A percentile compares a stretch with the other conserved stretches of the same genome.
Evolutionary conservation across 2,888 invertebrate species (phyloP).

Genomic region (Shargacucullia verbasci): DNA sequence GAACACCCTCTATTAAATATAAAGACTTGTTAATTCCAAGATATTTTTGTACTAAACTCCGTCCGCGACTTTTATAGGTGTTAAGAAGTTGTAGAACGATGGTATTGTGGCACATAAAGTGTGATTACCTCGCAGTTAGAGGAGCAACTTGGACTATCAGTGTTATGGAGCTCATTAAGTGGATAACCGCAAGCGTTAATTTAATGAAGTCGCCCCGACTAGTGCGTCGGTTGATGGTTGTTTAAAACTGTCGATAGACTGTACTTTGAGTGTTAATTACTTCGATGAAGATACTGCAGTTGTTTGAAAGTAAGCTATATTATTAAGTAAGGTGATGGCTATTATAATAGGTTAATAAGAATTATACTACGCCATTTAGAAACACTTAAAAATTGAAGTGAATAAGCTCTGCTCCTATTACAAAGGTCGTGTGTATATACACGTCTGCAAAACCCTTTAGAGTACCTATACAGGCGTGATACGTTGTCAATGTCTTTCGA

Average conservation of each 20-base stretch:
- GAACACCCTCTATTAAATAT: slow-evolving; percentile 51
- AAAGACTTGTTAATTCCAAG: slow-evolving; percentile 53
- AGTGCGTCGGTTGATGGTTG: slow-evolving; percentile 36
- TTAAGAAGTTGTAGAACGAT: slow-evolving; percentile 44
- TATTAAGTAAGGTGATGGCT: no score
- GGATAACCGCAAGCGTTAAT: slow-evolving; percentile 46
- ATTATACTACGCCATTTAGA: no score
- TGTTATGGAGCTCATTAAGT: slow-evolving; percentile 48
- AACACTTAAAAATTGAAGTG: no score
- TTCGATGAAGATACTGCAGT: slow-evolving; percentile 16
- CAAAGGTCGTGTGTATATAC: no score
- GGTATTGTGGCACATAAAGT: slow-evolving; percentile 49
- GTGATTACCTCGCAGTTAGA: slow-evolving; percentile 51
- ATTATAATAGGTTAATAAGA: no score
- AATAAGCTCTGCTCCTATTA: no score
- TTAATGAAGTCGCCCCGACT: slow-evolving; percentile 52
- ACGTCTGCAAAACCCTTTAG: no score
- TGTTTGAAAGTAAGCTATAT: slow-evolving; percentile 19
- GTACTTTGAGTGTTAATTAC: slow-evolving; percentile 32
- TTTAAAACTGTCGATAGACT: slow-evolving; percentile 48
- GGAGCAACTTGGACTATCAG: slow-evolving; percentile 44
- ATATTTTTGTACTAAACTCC: slow-evolving; percentile 44
- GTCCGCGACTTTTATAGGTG: slow-evolving; percentile 46
- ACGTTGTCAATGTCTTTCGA: no score
- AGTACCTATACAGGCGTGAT: no score